Conservation (phyloP, 2,113 vertebrate species). For the Zosterops borbonicus region DNA sequence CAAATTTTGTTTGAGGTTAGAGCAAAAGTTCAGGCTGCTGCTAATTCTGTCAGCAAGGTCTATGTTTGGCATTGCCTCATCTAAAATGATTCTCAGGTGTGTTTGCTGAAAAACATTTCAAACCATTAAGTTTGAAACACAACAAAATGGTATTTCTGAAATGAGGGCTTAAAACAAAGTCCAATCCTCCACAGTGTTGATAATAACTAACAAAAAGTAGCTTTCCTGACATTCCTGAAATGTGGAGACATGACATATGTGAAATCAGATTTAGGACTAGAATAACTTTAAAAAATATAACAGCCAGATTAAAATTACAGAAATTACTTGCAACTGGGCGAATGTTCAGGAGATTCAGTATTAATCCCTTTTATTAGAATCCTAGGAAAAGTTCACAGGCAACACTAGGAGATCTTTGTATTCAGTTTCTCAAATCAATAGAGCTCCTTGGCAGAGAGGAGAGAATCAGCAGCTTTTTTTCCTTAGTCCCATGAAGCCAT, state of each 20-base stretch:
- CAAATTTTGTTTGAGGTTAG: not conserved
- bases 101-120: not conserved
- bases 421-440: not conserved
- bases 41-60: not conserved
- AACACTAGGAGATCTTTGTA: not conserved
- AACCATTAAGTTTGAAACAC: not conserved
- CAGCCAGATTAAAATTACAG: not conserved
- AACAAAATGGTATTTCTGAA: not conserved
- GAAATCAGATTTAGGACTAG: not conserved
- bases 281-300: not conserved
- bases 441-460: not conserved
- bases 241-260: not conserved
- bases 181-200: not conserved
- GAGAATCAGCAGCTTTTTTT: not conserved
- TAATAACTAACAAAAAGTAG: not conserved
- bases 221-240: not conserved
- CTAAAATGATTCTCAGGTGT: not conserved
- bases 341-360: not conserved
- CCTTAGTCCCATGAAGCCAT: not conserved
- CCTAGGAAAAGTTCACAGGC: not conserved
- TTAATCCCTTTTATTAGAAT: not conserved
- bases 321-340: not conserved
- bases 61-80: not conserved
- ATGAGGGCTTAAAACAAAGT: not conserved
- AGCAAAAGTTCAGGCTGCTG: constrained; percentile 33